Base-by-base conservation (phyloP, 2,797 vertebrate genomes). In the Lepus townsendii region DNA sequence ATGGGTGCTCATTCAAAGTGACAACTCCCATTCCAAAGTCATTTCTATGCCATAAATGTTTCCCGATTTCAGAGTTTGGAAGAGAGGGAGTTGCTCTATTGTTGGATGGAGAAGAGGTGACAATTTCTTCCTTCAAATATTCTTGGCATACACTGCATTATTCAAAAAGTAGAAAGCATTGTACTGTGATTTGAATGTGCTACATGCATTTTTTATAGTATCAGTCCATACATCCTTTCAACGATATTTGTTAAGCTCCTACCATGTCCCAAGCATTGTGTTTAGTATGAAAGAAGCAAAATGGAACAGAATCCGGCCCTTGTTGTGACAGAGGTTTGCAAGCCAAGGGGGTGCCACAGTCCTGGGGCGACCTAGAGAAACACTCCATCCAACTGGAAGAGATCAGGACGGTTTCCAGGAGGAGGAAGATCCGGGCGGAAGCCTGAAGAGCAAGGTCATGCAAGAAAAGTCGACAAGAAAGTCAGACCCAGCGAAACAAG, bases 91-190 rank as follows among this genome's bases (percentile, higher is more conserved):
- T 50, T 26, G 8, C 1, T 90, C 7, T 47, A 24, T 63, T 47
- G 30, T 57, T 90, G 27, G 17, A 35, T 26, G 69, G 38, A 73
- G 47, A 87, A 80, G 7, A 50, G 12, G 3, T 63, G 17, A 30
- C 3, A 19, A 65, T 54, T 14, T 93, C 27, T 83, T 20, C 19
- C 19, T 79, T 75, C 35, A 16, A 30, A 79, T 63, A 8, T 42
- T 71, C 20, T 63, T 76, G 30, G 19, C 7, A 62, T 20, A 47
- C 1, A 78, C 0, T 62, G 66, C 7, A 16, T 83, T 83, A 68
- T 57, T 92, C 69, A 66, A 75, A 19, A 75, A 52, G 69, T 66
- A 87, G 47, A 90, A 90, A 94, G 38, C 2, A 35, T 14, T 63
- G 26, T 3, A 38, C 73, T 72, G 35, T 57, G 7, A 84, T 73